Evolutionary conservation across 2,113 vertebrate species (phyloP).

Genomic region (Aspidoscelis tigris): DNA sequence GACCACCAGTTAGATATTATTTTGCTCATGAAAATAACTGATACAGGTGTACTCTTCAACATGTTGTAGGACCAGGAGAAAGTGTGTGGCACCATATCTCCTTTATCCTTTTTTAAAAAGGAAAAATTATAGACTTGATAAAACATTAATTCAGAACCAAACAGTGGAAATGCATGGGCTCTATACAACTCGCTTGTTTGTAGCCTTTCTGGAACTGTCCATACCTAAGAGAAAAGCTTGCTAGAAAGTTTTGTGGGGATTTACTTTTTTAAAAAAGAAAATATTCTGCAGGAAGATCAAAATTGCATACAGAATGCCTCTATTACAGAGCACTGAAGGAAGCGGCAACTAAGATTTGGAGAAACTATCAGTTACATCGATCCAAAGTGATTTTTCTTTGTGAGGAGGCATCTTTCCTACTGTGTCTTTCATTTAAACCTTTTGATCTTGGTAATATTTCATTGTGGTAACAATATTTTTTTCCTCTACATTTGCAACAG

Average conservation of each 20-base stretch:
- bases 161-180: conserved; percentile 57
- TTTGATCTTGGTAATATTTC: conserved; percentile 16
- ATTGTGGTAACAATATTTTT: conserved; percentile 15
- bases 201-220: conserved; percentile 44
- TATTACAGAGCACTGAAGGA: conserved; percentile 16
- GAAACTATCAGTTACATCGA: conserved; percentile 13
- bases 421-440: not conserved
- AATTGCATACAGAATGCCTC: conserved; percentile 16
- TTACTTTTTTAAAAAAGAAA: conserved; percentile 42
- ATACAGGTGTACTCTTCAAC: conserved; percentile 61
- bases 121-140: conserved; percentile 68
- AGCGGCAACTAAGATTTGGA: conserved; percentile 29
- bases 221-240: conserved; percentile 41
- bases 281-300: conserved; percentile 30
- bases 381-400: conserved; percentile 21
- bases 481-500: not conserved
- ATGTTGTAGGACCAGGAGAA: conserved; percentile 60
- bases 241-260: conserved; percentile 39
- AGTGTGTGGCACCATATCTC: conserved; percentile 62
- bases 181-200: conserved; percentile 52
- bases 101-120: conserved; percentile 49
- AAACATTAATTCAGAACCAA: conserved; percentile 78
- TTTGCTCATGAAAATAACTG: conserved; percentile 82
- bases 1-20: conserved; percentile 95
- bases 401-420: not conserved